Conservation (phyloP, 1,140 invertebrate species). For the Wasmannia auropunctata region DNA sequence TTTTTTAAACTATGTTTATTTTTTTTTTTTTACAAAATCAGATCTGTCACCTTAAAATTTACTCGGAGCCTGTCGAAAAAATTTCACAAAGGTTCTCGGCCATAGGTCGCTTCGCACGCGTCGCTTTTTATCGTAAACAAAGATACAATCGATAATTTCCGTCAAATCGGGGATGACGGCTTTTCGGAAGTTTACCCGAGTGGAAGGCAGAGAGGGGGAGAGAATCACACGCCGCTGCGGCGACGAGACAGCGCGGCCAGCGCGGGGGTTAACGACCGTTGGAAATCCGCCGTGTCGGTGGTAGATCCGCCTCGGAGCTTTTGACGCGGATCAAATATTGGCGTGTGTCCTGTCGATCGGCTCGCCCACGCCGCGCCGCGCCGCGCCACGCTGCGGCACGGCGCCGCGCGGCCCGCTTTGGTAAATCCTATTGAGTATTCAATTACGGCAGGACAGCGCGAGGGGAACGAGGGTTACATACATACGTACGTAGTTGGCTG, state of each 20-base stretch:
- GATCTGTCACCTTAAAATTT: slow-evolving; percentile 14
- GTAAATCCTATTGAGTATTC: slow-evolving; percentile 78
- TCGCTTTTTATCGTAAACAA: slow-evolving; percentile 44
- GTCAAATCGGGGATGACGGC: slow-evolving; percentile 48
- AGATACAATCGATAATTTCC: slow-evolving; percentile 61
- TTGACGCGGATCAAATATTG: slow-evolving; percentile 77
- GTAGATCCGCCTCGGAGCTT: slow-evolving; percentile 68
- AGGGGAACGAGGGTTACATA: slow-evolving; percentile 36
- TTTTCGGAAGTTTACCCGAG: slow-evolving; percentile 55
- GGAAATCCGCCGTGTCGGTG: slow-evolving; percentile 62
- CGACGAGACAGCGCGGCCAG: slow-evolving; percentile 9
- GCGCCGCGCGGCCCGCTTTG: slow-evolving; percentile 66
- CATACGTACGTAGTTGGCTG: slow-evolving; percentile 52
- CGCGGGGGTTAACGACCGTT: slow-evolving; percentile 70
- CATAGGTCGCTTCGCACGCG: slow-evolving; percentile 18
- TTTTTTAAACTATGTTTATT: neutral
- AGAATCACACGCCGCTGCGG: slow-evolving; percentile 44
- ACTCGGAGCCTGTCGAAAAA: neutral
- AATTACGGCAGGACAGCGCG: slow-evolving; percentile 68
- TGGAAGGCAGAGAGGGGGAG: slow-evolving; percentile 37
- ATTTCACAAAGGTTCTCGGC: neutral
- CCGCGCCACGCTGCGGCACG: neutral
- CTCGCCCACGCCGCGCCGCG: slow-evolving; percentile 26
- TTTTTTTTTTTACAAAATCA: neutral
- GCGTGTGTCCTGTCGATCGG: slow-evolving; percentile 73